phyloP scores from a whole-genome alignment of 1,140 invertebrate species.

The Lepidurus packardi region DNA sequence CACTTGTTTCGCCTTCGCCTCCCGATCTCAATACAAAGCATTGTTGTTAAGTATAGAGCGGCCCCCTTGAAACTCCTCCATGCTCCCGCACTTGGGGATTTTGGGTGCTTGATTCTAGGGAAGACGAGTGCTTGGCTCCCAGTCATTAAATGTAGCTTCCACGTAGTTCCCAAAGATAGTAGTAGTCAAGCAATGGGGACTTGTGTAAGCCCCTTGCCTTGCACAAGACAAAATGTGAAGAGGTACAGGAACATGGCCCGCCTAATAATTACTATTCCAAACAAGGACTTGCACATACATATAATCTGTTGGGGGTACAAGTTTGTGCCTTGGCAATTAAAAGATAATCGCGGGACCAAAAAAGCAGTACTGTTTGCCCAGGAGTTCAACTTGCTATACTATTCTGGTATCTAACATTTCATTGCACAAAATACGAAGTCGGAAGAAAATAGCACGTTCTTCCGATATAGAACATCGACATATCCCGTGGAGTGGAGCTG shows the following conservation, averaged over 20 bases:
- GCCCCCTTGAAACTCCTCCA: background rate
- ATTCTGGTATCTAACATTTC: too few relatives aligned
- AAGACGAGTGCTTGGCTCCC: background rate
- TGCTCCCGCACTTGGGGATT: background rate
- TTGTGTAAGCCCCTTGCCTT: background rate
- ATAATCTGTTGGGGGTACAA: too few relatives aligned
- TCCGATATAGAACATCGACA: too few relatives aligned
- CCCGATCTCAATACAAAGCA: background rate
- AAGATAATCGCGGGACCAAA: too few relatives aligned
- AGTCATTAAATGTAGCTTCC: constrained; percentile 11
- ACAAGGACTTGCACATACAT: too few relatives aligned
- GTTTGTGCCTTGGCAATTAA: too few relatives aligned
- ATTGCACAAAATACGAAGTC: too few relatives aligned
- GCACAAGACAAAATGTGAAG: background rate
- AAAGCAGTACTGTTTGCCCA: too few relatives aligned
- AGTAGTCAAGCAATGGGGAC: background rate
- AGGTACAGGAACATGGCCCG: background rate
- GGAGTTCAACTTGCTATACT: too few relatives aligned
- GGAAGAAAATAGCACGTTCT: too few relatives aligned
- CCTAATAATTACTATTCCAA: background rate
- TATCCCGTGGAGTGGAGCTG: too few relatives aligned
- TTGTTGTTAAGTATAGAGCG: background rate
- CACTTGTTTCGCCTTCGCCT: background rate
- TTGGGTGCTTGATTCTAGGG: background rate
- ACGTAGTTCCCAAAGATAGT: background rate